phyloP scores from a whole-genome alignment of 2,888 invertebrate genomes.

The Scaptomyza tumidula region DNA sequence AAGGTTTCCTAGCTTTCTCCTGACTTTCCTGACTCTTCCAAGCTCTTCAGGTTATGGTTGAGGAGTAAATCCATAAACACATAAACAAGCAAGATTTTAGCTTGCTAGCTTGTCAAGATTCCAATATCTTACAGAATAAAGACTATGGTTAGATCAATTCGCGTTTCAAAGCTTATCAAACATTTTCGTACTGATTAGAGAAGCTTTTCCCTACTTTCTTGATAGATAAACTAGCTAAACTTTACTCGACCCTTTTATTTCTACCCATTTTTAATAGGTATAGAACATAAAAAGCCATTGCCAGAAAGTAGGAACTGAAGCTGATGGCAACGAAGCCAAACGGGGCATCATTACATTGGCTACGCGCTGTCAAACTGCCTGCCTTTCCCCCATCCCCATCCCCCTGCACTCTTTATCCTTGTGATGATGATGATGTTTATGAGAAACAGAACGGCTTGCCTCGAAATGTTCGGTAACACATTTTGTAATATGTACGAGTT shows the following conservation, averaged over 20 bases:
- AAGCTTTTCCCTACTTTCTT: background rate
- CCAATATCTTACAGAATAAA: no score
- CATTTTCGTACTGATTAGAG: background rate
- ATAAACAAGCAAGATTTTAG: no score
- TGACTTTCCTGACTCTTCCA: no score
- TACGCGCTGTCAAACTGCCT: slow-evolving; percentile 68
- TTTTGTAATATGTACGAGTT: slow-evolving; percentile 72
- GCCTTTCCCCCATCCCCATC: background rate
- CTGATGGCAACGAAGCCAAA: slow-evolving; percentile 32
- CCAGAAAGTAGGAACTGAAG: background rate
- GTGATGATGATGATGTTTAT: slow-evolving; percentile 13
- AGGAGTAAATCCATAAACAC: no score
- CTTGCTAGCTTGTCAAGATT: no score
- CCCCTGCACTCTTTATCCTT: background rate
- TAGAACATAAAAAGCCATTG: slow-evolving; percentile 8
- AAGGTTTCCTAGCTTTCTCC: no score
- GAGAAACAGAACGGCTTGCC: slow-evolving; percentile 20
- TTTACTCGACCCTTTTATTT: background rate
- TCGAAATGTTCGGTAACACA: slow-evolving; percentile 31
- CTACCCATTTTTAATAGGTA: background rate
- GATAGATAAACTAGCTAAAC: background rate
- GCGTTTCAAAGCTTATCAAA: background rate
- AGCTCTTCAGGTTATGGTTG: no score
- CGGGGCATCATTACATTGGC: slow-evolving; percentile 73
- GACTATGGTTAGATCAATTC: no score